These are phyloP conservation scores for Limonius californicus DNA, from an alignment of 1,140 invertebrate genomes.

Conservation along the genomic window DNA sequence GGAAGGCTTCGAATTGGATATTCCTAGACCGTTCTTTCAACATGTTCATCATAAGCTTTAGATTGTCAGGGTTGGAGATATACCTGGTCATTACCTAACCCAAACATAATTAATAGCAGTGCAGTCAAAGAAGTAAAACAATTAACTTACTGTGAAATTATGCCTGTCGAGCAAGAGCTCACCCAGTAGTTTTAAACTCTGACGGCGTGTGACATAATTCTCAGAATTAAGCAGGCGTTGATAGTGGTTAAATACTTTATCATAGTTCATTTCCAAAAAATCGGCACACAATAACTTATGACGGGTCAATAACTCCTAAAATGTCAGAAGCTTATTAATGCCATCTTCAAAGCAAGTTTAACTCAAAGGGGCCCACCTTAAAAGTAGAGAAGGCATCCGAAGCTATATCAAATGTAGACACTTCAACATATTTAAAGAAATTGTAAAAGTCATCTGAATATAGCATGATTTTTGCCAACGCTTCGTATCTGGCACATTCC, in stretches of 20 bases:
- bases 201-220: conserved; percentile 96
- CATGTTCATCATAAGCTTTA: conserved; percentile 99
- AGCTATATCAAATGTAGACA: conserved; percentile 99
- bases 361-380: conserved; percentile 89
- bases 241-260: conserved; percentile 96
- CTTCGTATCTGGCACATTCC: conserved; percentile 97
- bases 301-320: conserved; percentile 94
- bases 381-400: conserved; percentile 99
- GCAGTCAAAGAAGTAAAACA: too few species aligned
- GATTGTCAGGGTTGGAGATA: conserved; percentile 98
- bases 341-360: too few species aligned
- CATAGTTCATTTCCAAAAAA: conserved; percentile 98
- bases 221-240: conserved; percentile 96
- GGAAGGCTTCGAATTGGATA: conserved; percentile 99
- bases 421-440: conserved; percentile 99
- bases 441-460: conserved; percentile 98
- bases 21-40: conserved; percentile 98
- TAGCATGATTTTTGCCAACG: conserved; percentile 96
- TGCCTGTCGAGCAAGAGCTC: conserved; percentile 97
- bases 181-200: conserved; percentile 95
- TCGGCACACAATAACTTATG: conserved; percentile 98
- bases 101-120: conserved; percentile 43
- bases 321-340: too few species aligned
- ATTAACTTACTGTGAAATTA: conserved; percentile 95
- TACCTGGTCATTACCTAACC: conserved; percentile 98